phyloP scores from a whole-genome alignment of 2,797 vertebrate species.

The Labroides dimidiatus region DNA sequence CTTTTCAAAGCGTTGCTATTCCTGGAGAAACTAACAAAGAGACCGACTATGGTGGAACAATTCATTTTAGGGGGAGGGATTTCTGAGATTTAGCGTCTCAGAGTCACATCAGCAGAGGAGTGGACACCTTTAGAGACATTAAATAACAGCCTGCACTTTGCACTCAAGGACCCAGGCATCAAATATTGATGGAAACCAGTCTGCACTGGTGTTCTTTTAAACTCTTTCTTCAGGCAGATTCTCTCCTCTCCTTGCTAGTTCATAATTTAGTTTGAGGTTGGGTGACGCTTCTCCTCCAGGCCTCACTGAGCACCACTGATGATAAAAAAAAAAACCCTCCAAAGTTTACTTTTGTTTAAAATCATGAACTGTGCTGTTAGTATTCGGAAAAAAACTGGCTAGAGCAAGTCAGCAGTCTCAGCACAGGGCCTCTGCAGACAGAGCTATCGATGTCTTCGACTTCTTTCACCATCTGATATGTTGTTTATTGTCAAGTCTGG shows the following conservation, averaged over 20 bases:
- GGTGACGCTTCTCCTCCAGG: conserved; percentile 35
- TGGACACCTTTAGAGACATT: conserved; percentile 64
- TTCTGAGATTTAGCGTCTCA: conserved; percentile 32
- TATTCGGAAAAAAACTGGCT: conserved; percentile 35
- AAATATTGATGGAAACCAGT: conserved; percentile 80
- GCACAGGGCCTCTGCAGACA: conserved; percentile 46
- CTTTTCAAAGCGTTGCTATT: conserved; percentile 25
- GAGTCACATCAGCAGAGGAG: conserved; percentile 46
- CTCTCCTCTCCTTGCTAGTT: conserved; percentile 46
- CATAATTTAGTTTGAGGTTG: conserved; percentile 62
- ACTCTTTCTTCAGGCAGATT: conserved; percentile 61
- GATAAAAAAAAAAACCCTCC: conserved; percentile 33
- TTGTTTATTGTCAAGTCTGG: conserved; percentile 75
- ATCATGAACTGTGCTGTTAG: conserved; percentile 27
- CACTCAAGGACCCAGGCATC: conserved; percentile 70
- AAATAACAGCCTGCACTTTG: conserved; percentile 73
- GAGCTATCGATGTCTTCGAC: conserved; percentile 73
- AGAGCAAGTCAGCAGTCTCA: conserved; percentile 16
- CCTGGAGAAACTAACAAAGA: conserved; percentile 32
- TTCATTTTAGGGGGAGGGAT: conserved; percentile 22
- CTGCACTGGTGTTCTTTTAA: conserved; percentile 70
- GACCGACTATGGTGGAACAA: not conserved
- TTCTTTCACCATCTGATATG: conserved; percentile 76
- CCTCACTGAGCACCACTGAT: conserved; percentile 37
- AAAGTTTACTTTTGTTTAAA: conserved; percentile 54